Percentiles rank a stretch among this genome's conserved stretches.
phyloP scores from a whole-genome alignment of 2,797 vertebrate species.

The Nannoperca australis region DNA sequence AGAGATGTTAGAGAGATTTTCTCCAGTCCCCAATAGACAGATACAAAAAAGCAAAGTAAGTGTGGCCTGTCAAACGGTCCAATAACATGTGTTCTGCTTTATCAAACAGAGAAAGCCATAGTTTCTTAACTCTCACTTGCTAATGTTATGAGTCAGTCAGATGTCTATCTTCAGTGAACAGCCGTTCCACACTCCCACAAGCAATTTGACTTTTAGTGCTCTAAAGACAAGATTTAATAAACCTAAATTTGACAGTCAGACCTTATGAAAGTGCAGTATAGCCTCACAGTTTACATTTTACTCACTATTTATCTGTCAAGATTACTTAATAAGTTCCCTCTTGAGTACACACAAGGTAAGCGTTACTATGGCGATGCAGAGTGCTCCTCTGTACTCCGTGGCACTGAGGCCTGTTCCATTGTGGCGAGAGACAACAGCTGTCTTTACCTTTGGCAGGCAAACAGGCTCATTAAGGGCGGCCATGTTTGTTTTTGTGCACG shows the following conservation, averaged over 20 bases:
- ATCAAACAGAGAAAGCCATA: slow-evolving; percentile 56
- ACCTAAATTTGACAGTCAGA: slow-evolving; percentile 62
- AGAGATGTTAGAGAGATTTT: slow-evolving; percentile 53
- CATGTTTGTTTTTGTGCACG: slow-evolving; percentile 86
- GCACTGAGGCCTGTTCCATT: slow-evolving; percentile 74
- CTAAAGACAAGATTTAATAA: slow-evolving; percentile 64
- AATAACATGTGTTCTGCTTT: slow-evolving; percentile 54
- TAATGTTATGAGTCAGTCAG: slow-evolving; percentile 56
- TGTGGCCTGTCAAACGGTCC: slow-evolving; percentile 28
- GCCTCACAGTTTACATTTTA: slow-evolving; percentile 74
- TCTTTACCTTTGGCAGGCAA: slow-evolving; percentile 88
- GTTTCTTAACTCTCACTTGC: slow-evolving; percentile 54
- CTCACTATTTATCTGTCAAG: slow-evolving; percentile 74
- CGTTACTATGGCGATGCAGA: slow-evolving; percentile 81
- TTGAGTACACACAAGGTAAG: slow-evolving; percentile 74
- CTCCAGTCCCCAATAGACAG: slow-evolving; percentile 32
- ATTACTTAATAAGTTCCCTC: slow-evolving; percentile 76
- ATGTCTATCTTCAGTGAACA: slow-evolving; percentile 39
- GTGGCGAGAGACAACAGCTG: slow-evolving; percentile 84
- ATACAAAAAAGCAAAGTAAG: slow-evolving; percentile 40
- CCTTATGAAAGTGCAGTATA: slow-evolving; percentile 63
- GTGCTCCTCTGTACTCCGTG: slow-evolving; percentile 64
- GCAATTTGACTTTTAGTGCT: slow-evolving; percentile 64
- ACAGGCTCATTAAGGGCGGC: slow-evolving; percentile 85
- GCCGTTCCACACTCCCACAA: slow-evolving; percentile 63